Conservation (phyloP, 2,113 vertebrate species). For the Cottus gobio region DNA sequence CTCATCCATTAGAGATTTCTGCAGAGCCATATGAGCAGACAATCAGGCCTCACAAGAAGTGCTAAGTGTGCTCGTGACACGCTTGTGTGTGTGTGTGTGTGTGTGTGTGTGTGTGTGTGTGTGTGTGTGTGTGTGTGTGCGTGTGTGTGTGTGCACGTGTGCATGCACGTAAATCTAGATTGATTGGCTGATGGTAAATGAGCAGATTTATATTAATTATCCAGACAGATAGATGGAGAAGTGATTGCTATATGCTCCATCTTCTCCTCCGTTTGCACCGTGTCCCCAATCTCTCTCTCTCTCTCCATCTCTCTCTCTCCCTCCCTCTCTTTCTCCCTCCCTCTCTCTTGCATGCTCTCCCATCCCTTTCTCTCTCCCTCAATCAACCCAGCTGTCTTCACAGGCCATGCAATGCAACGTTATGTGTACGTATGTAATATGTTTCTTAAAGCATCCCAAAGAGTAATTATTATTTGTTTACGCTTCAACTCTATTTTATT, state of each 20-base stretch:
- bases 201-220: constrained; percentile 80
- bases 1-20: constrained; percentile 73
- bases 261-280: constrained; percentile 43
- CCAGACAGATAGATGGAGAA: constrained; percentile 68
- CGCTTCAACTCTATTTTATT: background rate
- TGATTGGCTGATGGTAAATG: constrained; percentile 74
- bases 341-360: background rate
- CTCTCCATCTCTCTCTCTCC: background rate
- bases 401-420: background rate
- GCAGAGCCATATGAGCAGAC: constrained; percentile 59
- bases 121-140: background rate
- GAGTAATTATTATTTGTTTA: background rate
- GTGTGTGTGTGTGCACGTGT: constrained; percentile 4
- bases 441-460: background rate
- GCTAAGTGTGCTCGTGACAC: constrained; percentile 35
- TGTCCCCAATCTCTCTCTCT: constrained; percentile 11
- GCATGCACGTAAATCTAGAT: constrained; percentile 52
- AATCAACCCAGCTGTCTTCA: constrained; percentile 2
- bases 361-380: background rate
- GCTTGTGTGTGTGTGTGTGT: background rate
- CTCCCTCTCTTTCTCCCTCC: background rate
- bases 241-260: constrained; percentile 66
- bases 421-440: background rate
- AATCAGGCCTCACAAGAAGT: constrained; percentile 65
- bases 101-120: background rate